phyloP scores from a whole-genome alignment of 2,797 vertebrate genomes.

The Argyrosomus regius region DNA sequence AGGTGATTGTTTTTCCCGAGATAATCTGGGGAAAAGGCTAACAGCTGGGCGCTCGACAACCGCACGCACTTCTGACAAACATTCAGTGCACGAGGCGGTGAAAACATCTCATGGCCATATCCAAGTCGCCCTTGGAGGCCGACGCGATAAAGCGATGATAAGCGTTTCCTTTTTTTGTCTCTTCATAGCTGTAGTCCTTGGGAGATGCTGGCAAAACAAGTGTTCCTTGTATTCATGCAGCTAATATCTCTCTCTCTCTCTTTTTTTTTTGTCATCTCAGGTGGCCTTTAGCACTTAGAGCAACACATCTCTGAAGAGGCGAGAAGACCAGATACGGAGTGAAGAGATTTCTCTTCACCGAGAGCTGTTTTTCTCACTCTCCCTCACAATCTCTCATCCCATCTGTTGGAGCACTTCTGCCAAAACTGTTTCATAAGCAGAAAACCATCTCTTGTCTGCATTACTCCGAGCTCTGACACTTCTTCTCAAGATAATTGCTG shows the following conservation, averaged over 20 bases:
- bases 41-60: slow-evolving; percentile 3
- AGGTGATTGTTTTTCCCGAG: slow-evolving; percentile 19
- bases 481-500: slow-evolving; percentile 18
- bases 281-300: slow-evolving; percentile 56
- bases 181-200: slow-evolving; percentile 19
- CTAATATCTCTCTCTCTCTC: slow-evolving; percentile 30
- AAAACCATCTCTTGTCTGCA: slow-evolving; percentile 42
- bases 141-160: slow-evolving; percentile 29
- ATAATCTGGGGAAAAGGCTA: slow-evolving; percentile 40
- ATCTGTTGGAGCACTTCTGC: slow-evolving; percentile 64
- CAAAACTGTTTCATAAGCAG: slow-evolving; percentile 68
- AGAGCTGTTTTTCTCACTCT: slow-evolving; percentile 69
- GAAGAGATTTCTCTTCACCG: slow-evolving; percentile 36
- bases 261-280: slow-evolving; percentile 54
- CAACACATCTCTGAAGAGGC: slow-evolving; percentile 54
- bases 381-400: slow-evolving; percentile 61
- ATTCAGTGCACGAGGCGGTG: neutral
- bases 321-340: slow-evolving; percentile 44
- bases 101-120: slow-evolving; percentile 46
- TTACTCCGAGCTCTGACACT: slow-evolving; percentile 36
- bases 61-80: neutral
- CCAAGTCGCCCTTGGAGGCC: slow-evolving; percentile 26
- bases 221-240: slow-evolving; percentile 12
- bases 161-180: neutral
- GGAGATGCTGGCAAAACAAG: slow-evolving; percentile 4